phyloP scores from a whole-genome alignment of 2,113 vertebrate genomes.

The Todiramphus chloris region DNA sequence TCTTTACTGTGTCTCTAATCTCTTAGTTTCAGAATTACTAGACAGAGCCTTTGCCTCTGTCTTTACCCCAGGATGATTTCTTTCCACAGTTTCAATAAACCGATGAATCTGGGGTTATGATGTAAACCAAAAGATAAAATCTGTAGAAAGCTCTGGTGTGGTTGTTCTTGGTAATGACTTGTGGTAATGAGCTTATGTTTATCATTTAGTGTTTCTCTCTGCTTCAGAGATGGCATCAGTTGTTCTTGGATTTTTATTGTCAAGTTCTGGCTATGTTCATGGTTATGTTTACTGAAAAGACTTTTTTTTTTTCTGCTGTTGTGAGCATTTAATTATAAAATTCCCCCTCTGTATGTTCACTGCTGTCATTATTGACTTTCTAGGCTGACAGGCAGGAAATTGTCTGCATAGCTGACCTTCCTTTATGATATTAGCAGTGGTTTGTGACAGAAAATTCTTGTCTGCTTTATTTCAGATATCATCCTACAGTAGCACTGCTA shows the following conservation, averaged over 20 bases:
- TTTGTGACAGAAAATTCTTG: neutral
- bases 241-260: neutral
- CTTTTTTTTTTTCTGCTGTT: neutral
- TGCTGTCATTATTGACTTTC: constrained; percentile 49
- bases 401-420: constrained; percentile 60
- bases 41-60: neutral
- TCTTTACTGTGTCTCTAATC: neutral
- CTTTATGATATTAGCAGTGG: constrained; percentile 58
- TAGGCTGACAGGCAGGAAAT: constrained; percentile 72
- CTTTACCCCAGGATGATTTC: neutral
- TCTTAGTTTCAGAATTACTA: neutral
- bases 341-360: constrained; percentile 12
- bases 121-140: neutral
- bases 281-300: neutral
- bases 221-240: neutral
- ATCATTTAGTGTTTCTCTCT: neutral
- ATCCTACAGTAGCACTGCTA: neutral
- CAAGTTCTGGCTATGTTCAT: neutral
- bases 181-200: neutral
- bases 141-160: neutral
- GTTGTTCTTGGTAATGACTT: neutral
- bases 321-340: constrained; percentile 23
- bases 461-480: neutral
- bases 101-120: neutral
- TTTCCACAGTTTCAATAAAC: neutral